Base-by-base conservation (phyloP, 2,888 invertebrate species). In the Drosophila cracens region DNA sequence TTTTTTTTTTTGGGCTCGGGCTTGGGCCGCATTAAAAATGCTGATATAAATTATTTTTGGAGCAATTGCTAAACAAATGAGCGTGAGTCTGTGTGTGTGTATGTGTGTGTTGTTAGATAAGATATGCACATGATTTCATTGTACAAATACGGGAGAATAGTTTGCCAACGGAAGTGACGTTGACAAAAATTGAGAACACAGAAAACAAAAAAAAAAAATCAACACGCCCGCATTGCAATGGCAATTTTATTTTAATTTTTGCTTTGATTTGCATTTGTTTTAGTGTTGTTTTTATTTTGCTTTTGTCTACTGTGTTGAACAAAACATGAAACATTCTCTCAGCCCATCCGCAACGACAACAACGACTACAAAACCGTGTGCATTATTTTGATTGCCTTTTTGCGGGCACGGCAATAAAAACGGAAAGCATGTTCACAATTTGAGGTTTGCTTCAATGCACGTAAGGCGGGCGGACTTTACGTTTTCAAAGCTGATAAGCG, bases 41-140 rank as follows among this genome's bases (percentile, higher is more conserved):
- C 74, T 74, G 68, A 87, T 81, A 84, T 75, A 76, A 87, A 87
- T 74, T 84, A 82, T 87, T 84, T 84, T 84, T 84, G 72, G 74
- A 84, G 71, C 78, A 69, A 82, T 81, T 77, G 80, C 74, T 57
- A 65, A 60, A 65, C 62, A 59, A 56, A 67, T 52, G n/a, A n/a
- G 43, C 27, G 25, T 29, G 27, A 43, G 29, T 46, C 38, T 38
- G 56, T 59, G 33, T 54, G 36, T 77, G 21, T 38, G 13, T 36
- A 4, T 36, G 48, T 52, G 34, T 70, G 25, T 61, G 34, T 63
- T 67, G 63, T 70, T 75, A 85, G 84, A 85, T 85, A 85, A 85
- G 87, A 87, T 85, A 85, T 81, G 81, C 86, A 81, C 86, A 87
- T 87, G 84, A 84, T 87, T 81, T 76, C 81, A 81, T 78, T 81